A percentile compares a stretch with the other conserved stretches of the same genome.
Conservation (phyloP, 2,797 vertebrate species). For the Sebastes vulpes region DNA sequence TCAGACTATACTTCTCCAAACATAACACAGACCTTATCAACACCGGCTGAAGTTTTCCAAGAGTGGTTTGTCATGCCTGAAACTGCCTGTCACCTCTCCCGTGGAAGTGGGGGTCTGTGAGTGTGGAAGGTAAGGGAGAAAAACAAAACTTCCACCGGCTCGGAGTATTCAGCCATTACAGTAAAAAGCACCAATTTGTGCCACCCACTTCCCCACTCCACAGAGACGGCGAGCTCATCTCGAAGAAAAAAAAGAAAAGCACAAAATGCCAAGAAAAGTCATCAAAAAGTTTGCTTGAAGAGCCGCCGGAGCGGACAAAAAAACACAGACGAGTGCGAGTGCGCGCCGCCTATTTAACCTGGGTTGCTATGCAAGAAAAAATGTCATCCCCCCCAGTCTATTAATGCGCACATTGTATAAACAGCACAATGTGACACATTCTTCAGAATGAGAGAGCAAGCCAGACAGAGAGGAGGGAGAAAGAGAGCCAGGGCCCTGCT, state of each 20-base stretch:
- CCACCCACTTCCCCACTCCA: slow-evolving; percentile 69
- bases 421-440: slow-evolving; percentile 99
- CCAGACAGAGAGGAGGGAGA: slow-evolving; percentile 60
- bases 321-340: slow-evolving; percentile 58
- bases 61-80: slow-evolving; percentile 58
- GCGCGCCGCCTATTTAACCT: slow-evolving; percentile 91
- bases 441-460: slow-evolving; percentile 87
- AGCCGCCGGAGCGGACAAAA: slow-evolving; percentile 63
- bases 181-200: slow-evolving; percentile 82
- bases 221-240: slow-evolving; percentile 67
- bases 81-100: slow-evolving; percentile 62
- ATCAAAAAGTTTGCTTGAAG: slow-evolving; percentile 81
- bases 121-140: slow-evolving; percentile 22
- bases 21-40: slow-evolving; percentile 69
- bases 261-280: slow-evolving; percentile 78
- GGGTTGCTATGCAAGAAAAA: slow-evolving; percentile 96
- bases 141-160: slow-evolving; percentile 50
- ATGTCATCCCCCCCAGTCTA: slow-evolving; percentile 92
- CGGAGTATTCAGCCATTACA: slow-evolving; percentile 79
- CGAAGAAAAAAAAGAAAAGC: slow-evolving; percentile 46
- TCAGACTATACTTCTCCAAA: slow-evolving; percentile 51
- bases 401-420: slow-evolving; percentile 98
- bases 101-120: slow-evolving; percentile 47
- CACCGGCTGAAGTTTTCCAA: slow-evolving; percentile 60
- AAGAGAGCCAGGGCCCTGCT: slow-evolving; percentile 89